Conservation (phyloP, 2,113 vertebrate species). For the Nycticorax nycticorax region DNA sequence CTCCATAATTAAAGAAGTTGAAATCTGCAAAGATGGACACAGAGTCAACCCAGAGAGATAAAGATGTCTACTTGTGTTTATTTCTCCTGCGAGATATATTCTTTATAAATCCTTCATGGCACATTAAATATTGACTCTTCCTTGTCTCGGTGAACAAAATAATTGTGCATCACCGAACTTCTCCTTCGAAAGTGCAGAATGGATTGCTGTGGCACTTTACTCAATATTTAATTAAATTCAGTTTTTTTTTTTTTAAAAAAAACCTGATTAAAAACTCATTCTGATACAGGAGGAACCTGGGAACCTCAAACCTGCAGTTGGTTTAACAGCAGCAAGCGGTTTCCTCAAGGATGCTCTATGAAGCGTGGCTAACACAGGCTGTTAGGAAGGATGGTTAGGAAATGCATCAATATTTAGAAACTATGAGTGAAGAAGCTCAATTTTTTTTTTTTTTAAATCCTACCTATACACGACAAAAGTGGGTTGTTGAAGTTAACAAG, state of each 20-base stretch:
- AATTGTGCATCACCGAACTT: not conserved
- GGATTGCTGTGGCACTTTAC: conserved; percentile 14
- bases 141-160: conserved; percentile 30
- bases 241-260: not conserved
- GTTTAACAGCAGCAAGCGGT: not conserved
- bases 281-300: not conserved
- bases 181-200: not conserved
- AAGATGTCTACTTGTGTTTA: conserved; percentile 38
- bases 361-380: not conserved
- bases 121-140: conserved; percentile 63
- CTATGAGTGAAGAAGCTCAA: not conserved
- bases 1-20: conserved; percentile 33
- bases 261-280: not conserved
- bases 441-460: not conserved
- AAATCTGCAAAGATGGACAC: conserved; percentile 15
- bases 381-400: not conserved
- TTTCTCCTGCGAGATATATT: conserved; percentile 19
- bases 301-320: not conserved
- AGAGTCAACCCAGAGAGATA: not conserved
- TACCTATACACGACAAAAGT: rapidly evolving
- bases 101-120: conserved; percentile 56
- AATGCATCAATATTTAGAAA: not conserved
- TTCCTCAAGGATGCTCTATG: not conserved
- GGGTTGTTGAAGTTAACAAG: not conserved
- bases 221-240: conserved; percentile 57